Evolutionary conservation across 2,113 vertebrate species (phyloP).

Genomic region (Aptenodytes forsteri): DNA sequence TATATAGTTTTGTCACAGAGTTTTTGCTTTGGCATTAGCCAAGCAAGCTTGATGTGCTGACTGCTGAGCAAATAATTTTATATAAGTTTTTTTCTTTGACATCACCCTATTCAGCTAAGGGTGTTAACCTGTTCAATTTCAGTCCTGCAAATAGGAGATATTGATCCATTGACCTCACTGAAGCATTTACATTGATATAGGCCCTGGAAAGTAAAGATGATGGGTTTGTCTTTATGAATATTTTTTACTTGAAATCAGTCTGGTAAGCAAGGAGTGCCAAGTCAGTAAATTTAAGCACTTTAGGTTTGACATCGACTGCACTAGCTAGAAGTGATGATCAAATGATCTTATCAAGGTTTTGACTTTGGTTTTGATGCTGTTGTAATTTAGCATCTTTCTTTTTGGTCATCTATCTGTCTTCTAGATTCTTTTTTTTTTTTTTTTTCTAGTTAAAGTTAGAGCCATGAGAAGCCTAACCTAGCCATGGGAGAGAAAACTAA

Average conservation of each 20-base stretch:
- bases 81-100: not conserved
- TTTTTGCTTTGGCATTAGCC: not conserved
- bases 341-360: not conserved
- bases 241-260: not conserved
- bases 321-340: not conserved
- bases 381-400: not conserved
- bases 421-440: not conserved
- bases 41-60: not conserved
- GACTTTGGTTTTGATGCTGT: not conserved
- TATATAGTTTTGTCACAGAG: not conserved
- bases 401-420: not conserved
- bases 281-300: not conserved
- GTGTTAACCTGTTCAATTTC: not conserved
- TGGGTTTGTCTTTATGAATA: not conserved
- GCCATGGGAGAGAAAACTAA: not conserved
- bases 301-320: not conserved
- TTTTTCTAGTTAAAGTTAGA: not conserved
- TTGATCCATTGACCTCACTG: not conserved
- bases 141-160: not conserved
- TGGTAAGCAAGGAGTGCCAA: not conserved
- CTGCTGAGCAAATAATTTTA: not conserved
- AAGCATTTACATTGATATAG: not conserved
- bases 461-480: not conserved
- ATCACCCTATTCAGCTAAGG: not conserved
- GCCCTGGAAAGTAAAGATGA: not conserved